phyloP scores from a whole-genome alignment of 1,140 invertebrate genomes.

The Asobara japonica region DNA sequence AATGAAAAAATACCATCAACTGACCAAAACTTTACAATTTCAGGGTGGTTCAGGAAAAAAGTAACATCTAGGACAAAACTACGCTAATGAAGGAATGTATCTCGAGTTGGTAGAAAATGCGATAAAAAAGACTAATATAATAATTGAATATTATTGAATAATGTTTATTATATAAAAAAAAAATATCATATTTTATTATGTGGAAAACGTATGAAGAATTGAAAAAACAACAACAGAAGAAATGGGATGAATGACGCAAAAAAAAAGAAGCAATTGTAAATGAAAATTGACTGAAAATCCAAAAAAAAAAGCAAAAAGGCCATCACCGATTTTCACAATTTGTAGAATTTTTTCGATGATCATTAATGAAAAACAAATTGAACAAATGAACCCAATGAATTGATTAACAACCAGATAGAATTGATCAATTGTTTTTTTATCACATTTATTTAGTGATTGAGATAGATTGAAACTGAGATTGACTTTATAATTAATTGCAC shows the following conservation, averaged over 20 bases:
- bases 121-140: conserved; percentile 59
- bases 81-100: conserved; percentile 44
- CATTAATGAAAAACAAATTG: too few relatives aligned
- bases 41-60: conserved; percentile 65
- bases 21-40: too few relatives aligned
- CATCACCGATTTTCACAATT: conserved; percentile 9
- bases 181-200: conserved; percentile 60
- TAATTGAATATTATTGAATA: conserved; percentile 53
- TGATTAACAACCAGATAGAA: not conserved
- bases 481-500: not conserved
- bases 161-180: conserved; percentile 59
- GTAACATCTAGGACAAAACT: conserved; percentile 57
- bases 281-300: not conserved
- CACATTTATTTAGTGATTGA: not conserved
- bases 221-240: conserved; percentile 47
- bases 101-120: conserved; percentile 39
- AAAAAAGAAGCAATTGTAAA: not conserved
- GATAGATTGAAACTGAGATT: not conserved
- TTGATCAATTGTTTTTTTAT: not conserved
- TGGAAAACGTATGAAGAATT: conserved; percentile 55
- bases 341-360: not conserved
- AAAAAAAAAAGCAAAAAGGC: not conserved
- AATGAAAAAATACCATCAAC: too few relatives aligned
- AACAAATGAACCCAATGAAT: not conserved
- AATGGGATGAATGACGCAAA: conserved; percentile 32